Percentiles rank a stretch among this genome's conserved stretches.
phyloP scores from a whole-genome alignment of 1,140 invertebrate species.

The Caenorhabditis tropicalis region DNA sequence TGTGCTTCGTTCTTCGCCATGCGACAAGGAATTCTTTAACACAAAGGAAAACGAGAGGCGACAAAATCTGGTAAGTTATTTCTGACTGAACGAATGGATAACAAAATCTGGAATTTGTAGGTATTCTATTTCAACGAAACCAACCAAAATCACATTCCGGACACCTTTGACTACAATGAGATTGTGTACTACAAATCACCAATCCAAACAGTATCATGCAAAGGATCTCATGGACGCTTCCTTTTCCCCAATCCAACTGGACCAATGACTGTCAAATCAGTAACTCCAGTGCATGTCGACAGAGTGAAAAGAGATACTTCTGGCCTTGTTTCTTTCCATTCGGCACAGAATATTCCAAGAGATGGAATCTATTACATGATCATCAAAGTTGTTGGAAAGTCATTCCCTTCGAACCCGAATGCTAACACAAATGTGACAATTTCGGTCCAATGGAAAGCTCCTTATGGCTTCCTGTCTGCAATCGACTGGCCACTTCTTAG shows the following conservation, averaged over 20 bases:
- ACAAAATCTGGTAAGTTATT: constrained; percentile 62
- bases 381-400: constrained; percentile 56
- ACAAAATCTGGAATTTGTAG: constrained; percentile 58
- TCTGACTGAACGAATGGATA: not conserved
- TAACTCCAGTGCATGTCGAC: constrained; percentile 54
- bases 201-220: constrained; percentile 8
- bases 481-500: constrained; percentile 69
- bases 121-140: constrained; percentile 70
- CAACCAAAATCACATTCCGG: constrained; percentile 57
- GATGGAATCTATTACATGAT: constrained; percentile 71
- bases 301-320: not conserved
- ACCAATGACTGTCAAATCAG: constrained; percentile 61
- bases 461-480: constrained; percentile 66
- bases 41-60: constrained; percentile 56
- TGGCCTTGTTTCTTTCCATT: constrained; percentile 67
- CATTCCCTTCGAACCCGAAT: constrained; percentile 7
- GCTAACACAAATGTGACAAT: constrained; percentile 58
- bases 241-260: not conserved
- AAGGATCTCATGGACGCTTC: constrained; percentile 28
- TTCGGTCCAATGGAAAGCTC: constrained; percentile 71
- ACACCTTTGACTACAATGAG: constrained; percentile 64
- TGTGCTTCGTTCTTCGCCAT: constrained; percentile 69
- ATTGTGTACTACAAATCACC: constrained; percentile 67
- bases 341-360: constrained; percentile 64
- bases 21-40: constrained; percentile 70